Evolutionary conservation across 2,797 vertebrate species (phyloP).

Genomic region (Semotilus atromaculatus): DNA sequence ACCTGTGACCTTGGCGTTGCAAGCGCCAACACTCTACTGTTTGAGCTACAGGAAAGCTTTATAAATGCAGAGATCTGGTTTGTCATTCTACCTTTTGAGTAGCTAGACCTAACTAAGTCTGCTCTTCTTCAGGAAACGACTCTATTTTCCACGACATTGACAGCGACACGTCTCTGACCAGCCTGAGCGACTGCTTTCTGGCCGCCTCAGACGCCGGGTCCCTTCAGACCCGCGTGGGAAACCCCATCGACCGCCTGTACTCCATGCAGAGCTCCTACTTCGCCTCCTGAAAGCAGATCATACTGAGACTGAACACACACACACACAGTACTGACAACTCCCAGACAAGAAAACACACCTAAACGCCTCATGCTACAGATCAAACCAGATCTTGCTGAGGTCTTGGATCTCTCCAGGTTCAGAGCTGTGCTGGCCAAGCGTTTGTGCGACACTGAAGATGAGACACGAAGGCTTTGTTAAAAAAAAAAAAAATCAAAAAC

Average conservation of each 20-base stretch:
- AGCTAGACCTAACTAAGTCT: neutral
- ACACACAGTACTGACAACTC: neutral
- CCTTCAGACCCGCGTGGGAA: slow-evolving; percentile 85
- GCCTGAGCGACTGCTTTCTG: slow-evolving; percentile 93
- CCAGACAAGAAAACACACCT: neutral
- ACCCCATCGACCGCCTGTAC: slow-evolving; percentile 92
- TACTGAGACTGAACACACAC: neutral
- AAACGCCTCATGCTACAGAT: neutral
- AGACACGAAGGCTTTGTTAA: neutral
- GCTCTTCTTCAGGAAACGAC: slow-evolving; percentile 81
- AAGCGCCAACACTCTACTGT: too few relatives aligned
- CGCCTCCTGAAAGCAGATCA: slow-evolving; percentile 83
- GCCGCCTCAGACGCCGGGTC: slow-evolving; percentile 83
- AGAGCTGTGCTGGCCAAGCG: neutral
- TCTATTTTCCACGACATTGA: slow-evolving; percentile 92
- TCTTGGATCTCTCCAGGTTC: neutral
- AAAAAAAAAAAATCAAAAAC: neutral
- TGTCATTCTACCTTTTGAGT: neutral
- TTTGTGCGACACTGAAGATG: neutral
- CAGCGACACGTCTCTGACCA: slow-evolving; percentile 92
- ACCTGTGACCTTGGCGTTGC: too few relatives aligned
- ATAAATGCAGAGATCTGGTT: neutral
- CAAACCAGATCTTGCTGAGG: neutral
- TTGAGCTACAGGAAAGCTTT: too few relatives aligned
- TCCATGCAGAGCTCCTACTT: slow-evolving; percentile 98